Conservation (phyloP, 1,140 invertebrate species). For the Pogonomyrmex barbatus region DNA sequence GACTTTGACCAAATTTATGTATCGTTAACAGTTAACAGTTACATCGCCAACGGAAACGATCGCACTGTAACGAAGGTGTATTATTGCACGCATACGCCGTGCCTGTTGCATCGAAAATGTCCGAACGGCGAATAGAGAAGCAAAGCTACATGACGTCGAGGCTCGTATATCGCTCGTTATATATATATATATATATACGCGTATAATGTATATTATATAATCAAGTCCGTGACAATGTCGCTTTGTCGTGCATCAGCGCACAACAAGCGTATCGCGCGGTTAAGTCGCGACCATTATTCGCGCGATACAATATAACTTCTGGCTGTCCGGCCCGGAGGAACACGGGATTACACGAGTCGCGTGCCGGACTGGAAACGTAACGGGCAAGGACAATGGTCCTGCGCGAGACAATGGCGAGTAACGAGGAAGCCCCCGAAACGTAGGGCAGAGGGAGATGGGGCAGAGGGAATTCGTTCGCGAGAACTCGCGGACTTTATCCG, state of each 20-base stretch:
- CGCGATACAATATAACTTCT: slow-evolving; percentile 41
- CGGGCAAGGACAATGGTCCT: slow-evolving; percentile 29
- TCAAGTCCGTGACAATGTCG: slow-evolving; percentile 22
- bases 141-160: neutral
- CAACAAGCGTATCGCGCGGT: slow-evolving; percentile 26
- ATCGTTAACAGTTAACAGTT: slow-evolving; percentile 3
- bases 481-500: neutral
- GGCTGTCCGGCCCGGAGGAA: slow-evolving; percentile 8
- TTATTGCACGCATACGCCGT: slow-evolving; percentile 38
- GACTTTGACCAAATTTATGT: neutral
- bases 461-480: neutral
- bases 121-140: neutral
- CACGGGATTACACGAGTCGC: slow-evolving; percentile 45
- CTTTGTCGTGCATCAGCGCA: neutral
- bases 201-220: slow-evolving; percentile 2
- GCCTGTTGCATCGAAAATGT: slow-evolving; percentile 63
- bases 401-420: slow-evolving; percentile 34
- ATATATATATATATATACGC: neutral
- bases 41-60: slow-evolving; percentile 22
- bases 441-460: neutral
- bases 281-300: slow-evolving; percentile 55
- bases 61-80: slow-evolving; percentile 47
- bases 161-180: neutral
- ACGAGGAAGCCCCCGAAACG: neutral
- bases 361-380: slow-evolving; percentile 15